Percentiles rank a stretch among this genome's conserved stretches.
phyloP scores from a whole-genome alignment of 1,140 invertebrate species.

The Neodiprion lecontei region DNA sequence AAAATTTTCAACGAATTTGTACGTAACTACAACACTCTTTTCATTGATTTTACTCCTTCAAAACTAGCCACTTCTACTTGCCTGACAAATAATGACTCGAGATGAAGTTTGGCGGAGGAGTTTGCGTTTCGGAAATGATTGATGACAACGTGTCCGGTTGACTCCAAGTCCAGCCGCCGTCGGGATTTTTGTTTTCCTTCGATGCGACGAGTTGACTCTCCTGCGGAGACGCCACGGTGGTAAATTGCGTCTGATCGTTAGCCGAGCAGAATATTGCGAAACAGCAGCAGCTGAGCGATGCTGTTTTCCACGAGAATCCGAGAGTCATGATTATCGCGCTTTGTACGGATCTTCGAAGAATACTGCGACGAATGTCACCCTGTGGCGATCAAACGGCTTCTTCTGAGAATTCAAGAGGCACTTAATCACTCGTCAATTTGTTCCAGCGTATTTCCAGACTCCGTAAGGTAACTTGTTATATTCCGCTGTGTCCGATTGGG shows the following conservation, averaged over 20 bases:
- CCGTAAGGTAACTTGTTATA: not conserved
- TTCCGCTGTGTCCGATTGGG: not conserved
- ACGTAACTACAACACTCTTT: too few species aligned
- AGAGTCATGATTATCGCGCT: not conserved
- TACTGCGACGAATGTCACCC: not conserved
- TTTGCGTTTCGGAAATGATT: not conserved
- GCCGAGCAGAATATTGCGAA: not conserved
- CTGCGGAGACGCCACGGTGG: conserved; percentile 9
- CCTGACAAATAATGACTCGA: conserved; percentile 41
- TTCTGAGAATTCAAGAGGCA: not conserved
- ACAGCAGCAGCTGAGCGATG: too few species aligned
- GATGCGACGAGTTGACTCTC: conserved; percentile 30
- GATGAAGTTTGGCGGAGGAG: not conserved
- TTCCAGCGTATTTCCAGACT: not conserved
- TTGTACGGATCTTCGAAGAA: not conserved
- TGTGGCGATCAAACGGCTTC: not conserved
- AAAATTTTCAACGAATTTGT: too few species aligned
- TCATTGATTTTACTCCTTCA: too few species aligned
- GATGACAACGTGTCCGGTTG: not conserved
- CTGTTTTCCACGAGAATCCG: not conserved
- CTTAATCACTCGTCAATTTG: not conserved
- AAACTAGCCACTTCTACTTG: conserved; percentile 26
- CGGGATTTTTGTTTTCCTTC: conserved; percentile 1
- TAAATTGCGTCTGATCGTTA: not conserved
- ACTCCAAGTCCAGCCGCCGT: not conserved